Evolutionary conservation across 1,140 invertebrate genomes (phyloP).

Genomic region (Helicorthomorpha holstii): DNA sequence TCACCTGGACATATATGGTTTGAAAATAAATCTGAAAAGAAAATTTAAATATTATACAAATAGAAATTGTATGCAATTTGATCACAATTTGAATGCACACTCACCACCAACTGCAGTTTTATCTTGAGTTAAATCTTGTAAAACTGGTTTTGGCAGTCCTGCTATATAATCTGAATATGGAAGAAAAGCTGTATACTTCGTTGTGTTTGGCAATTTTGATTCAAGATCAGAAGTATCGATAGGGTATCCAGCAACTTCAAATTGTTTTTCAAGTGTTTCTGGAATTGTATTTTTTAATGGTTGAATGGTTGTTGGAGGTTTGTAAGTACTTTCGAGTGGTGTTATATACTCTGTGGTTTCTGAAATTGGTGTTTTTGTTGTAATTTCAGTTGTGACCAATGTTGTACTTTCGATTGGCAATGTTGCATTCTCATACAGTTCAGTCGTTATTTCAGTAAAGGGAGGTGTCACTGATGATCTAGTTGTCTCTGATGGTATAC

Average conservation of each 20-base stretch:
- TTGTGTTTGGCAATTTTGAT: background rate
- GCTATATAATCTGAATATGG: background rate
- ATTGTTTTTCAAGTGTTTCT: background rate
- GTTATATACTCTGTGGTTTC: background rate
- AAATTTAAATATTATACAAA: background rate
- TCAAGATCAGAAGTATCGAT: background rate
- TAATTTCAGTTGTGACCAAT: background rate
- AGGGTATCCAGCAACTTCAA: background rate
- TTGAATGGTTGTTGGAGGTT: background rate
- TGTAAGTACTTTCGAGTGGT: background rate
- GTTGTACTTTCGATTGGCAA: background rate
- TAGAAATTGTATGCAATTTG: too few relatives aligned
- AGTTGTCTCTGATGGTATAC: too few relatives aligned
- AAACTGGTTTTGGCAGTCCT: background rate
- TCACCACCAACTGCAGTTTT: background rate
- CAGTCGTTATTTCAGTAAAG: too few relatives aligned
- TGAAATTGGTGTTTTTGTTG: background rate
- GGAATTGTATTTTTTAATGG: background rate
- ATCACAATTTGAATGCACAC: too few relatives aligned
- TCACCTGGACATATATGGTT: background rate
- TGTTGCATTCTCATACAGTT: too few relatives aligned
- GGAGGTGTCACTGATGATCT: too few relatives aligned
- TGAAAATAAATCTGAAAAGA: background rate
- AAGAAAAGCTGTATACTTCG: background rate
- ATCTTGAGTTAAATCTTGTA: background rate